A percentile compares a stretch with the other conserved stretches of the same genome.
phyloP scores from a whole-genome alignment of 2,888 invertebrate genomes.

The Scaptomyza parva region DNA sequence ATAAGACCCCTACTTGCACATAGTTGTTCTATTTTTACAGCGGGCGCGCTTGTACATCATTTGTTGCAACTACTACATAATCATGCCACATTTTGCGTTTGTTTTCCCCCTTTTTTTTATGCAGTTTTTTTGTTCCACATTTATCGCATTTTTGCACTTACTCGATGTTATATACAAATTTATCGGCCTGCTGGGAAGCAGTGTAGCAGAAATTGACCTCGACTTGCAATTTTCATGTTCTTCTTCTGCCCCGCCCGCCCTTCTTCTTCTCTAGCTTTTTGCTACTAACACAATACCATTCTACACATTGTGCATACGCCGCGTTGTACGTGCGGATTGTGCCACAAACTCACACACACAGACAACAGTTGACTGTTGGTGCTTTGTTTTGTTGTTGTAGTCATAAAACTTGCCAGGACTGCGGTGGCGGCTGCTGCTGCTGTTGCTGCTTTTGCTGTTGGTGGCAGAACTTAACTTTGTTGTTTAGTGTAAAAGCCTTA shows the following conservation, averaged over 20 bases:
- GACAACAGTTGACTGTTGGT: constrained; percentile 26
- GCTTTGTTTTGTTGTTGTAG: constrained; percentile 25
- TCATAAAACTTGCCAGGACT: constrained; percentile 61
- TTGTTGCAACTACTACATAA: constrained; percentile 1
- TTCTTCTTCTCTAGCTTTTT: not conserved
- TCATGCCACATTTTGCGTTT: constrained; percentile 4
- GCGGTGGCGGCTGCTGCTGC: constrained; percentile 8
- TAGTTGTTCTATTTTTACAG: not conserved
- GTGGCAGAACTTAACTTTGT: constrained; percentile 68
- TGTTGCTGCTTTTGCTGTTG: constrained; percentile 12
- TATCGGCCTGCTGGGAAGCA: constrained; percentile 36
- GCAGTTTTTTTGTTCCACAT: constrained; percentile 30
- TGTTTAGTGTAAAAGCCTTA: constrained; percentile 73
- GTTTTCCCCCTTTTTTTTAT: constrained; percentile 27
- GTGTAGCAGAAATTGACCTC: constrained; percentile 27
- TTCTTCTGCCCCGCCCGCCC: constrained; percentile 2
- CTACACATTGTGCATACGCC: constrained; percentile 60
- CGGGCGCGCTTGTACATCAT: not conserved
- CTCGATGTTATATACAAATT: constrained; percentile 33
- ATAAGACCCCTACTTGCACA: not conserved
- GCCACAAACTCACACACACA: constrained; percentile 51
- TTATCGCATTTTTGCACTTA: constrained; percentile 38
- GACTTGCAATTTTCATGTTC: constrained; percentile 14
- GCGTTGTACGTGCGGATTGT: constrained; percentile 64
- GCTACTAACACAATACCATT: not conserved